Evolutionary conservation across 35 echinoderm and acorn worm species (phyloP).

Genomic region (Ptychodera flava): DNA sequence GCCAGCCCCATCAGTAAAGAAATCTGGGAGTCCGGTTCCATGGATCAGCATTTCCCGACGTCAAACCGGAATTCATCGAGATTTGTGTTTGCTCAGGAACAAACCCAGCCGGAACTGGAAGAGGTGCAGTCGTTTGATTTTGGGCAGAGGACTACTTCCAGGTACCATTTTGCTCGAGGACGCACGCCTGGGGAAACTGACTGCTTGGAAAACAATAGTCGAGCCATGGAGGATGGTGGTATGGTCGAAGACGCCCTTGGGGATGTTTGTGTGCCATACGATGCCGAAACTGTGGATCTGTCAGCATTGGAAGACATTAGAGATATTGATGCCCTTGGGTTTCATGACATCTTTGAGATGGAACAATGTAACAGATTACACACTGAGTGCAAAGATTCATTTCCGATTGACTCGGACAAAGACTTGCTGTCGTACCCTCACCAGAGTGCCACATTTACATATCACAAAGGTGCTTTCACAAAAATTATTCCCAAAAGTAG

Average conservation of each 20-base stretch:
- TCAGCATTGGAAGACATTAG: not conserved
- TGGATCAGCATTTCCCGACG: conserved; percentile 36
- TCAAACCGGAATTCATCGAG: conserved; percentile 82
- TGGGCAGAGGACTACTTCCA: not conserved
- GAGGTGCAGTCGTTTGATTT: not conserved
- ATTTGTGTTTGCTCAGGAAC: conserved; percentile 84
- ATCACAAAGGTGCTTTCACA: not conserved
- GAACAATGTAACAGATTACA: not conserved
- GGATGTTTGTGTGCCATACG: not conserved
- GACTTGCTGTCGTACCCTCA: not conserved
- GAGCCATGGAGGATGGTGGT: not conserved
- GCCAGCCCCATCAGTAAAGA: not conserved
- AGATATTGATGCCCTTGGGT: not conserved
- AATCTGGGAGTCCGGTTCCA: not conserved
- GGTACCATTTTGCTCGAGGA: not conserved
- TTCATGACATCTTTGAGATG: not conserved
- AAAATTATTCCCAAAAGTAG: not conserved
- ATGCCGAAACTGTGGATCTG: not conserved
- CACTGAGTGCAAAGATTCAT: not conserved
- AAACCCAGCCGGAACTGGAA: conserved; percentile 39
- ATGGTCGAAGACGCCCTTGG: not conserved
- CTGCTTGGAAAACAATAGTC: not conserved
- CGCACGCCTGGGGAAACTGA: not conserved
- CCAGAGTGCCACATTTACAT: not conserved
- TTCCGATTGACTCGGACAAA: not conserved